Percentiles rank a stretch among this genome's conserved stretches.
Conservation (phyloP, 1,140 invertebrate genomes). For the Colletes latitarsis region DNA sequence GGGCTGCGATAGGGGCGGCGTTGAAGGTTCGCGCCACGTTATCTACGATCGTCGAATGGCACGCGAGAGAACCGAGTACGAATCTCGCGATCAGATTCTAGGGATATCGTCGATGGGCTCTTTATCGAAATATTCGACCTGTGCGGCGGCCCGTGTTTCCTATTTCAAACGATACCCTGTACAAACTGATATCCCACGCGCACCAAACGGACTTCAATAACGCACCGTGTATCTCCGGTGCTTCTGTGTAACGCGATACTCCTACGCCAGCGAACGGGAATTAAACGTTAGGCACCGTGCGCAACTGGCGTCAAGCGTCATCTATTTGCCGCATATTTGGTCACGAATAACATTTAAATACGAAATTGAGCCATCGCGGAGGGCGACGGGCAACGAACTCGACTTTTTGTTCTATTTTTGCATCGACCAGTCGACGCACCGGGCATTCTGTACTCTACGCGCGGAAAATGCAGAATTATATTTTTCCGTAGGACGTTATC, state of each 20-base stretch:
- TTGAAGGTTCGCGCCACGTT: too few relatives aligned
- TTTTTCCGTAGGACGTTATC: too few relatives aligned
- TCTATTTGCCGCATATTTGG: neutral
- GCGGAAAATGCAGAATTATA: too few relatives aligned
- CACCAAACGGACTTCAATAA: slow-evolving; percentile 33
- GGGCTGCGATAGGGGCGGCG: too few relatives aligned
- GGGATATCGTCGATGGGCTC: too few relatives aligned
- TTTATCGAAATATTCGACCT: neutral
- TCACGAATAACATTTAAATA: neutral
- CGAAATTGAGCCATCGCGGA: neutral
- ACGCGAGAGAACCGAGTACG: neutral
- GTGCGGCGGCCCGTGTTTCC: neutral
- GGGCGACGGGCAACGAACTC: neutral
- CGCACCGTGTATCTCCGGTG: neutral
- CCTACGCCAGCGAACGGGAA: neutral
- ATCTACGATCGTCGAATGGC: neutral
- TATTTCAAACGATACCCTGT: slow-evolving; percentile 16
- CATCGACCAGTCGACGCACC: too few relatives aligned
- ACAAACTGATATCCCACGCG: neutral
- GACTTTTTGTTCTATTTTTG: neutral
- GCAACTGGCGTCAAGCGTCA: neutral
- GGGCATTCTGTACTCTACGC: too few relatives aligned
- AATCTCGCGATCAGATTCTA: neutral
- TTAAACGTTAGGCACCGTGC: neutral
- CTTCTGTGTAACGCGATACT: slow-evolving; percentile 37